Conservation (phyloP, 2,797 vertebrate genomes). For the Perdix hodgsoniae region DNA sequence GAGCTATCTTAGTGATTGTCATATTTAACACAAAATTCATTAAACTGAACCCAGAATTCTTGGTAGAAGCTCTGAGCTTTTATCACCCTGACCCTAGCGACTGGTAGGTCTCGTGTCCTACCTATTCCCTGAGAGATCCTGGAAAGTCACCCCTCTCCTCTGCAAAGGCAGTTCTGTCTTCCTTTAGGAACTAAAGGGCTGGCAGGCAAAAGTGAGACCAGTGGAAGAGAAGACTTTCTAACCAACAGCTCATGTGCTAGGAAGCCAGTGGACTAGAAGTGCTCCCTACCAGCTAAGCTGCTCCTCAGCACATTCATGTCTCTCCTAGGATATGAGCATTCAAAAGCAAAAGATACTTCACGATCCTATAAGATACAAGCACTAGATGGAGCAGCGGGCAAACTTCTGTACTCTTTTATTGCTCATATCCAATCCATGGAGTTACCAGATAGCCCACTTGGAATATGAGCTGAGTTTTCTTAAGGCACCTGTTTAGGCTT, state of each 20-base stretch:
- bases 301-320: background rate
- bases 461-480: slow-evolving; percentile 8
- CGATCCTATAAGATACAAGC: slow-evolving; percentile 1
- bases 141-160: background rate
- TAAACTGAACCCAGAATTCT: background rate
- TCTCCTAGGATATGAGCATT: background rate
- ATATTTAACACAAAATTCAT: background rate
- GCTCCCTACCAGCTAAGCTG: background rate
- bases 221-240: background rate
- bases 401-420: slow-evolving; percentile 24
- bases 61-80: background rate
- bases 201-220: background rate
- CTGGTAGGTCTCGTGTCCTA: background rate
- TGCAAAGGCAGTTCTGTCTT: background rate
- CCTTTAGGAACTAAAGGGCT: background rate
- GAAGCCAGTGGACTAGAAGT: background rate
- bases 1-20: background rate
- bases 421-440: background rate
- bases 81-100: background rate
- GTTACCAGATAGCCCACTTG: background rate
- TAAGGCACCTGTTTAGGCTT: background rate
- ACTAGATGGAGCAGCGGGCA: slow-evolving; percentile 73
- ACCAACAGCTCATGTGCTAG: background rate
- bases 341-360: background rate
- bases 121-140: rapidly evolving